Evolutionary conservation across 2,797 vertebrate species (phyloP).

Genomic region (Tauraco hartlaubi): DNA sequence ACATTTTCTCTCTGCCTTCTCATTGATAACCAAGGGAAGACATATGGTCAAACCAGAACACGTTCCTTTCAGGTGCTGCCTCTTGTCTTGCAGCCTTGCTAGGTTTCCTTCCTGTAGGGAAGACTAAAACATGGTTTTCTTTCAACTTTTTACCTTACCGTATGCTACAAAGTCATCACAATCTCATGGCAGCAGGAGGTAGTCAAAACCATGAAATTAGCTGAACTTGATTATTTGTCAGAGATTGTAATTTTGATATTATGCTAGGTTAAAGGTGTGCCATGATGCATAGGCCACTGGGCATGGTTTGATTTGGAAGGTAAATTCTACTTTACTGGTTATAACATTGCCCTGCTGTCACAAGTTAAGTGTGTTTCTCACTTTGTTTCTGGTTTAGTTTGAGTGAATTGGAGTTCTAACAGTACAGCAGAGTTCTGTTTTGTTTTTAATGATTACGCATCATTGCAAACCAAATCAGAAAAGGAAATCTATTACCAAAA

Average conservation of each 20-base stretch:
- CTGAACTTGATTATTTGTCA: background rate
- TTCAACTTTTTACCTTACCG: background rate
- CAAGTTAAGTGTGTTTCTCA: background rate
- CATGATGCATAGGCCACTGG: background rate
- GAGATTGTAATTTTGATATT: background rate
- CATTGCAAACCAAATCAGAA: background rate
- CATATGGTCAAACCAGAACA: background rate
- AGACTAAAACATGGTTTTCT: background rate
- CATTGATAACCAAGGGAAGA: background rate
- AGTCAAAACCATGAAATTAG: background rate
- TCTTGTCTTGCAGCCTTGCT: background rate
- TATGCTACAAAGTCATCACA: background rate
- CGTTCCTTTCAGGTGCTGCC: background rate
- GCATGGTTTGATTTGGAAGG: background rate
- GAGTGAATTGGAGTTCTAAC: background rate
- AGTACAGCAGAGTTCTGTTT: background rate
- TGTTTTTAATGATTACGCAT: background rate
- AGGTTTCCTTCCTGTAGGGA: background rate
- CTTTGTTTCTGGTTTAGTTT: background rate
- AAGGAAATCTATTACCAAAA: background rate
- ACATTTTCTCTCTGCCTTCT: background rate
- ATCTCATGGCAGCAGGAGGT: background rate
- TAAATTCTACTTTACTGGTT: background rate
- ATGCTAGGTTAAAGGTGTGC: background rate
- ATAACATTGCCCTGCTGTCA: background rate